Evolutionary conservation across 2,797 vertebrate genomes (phyloP).

Genomic region (Pangasius mekongensis): DNA sequence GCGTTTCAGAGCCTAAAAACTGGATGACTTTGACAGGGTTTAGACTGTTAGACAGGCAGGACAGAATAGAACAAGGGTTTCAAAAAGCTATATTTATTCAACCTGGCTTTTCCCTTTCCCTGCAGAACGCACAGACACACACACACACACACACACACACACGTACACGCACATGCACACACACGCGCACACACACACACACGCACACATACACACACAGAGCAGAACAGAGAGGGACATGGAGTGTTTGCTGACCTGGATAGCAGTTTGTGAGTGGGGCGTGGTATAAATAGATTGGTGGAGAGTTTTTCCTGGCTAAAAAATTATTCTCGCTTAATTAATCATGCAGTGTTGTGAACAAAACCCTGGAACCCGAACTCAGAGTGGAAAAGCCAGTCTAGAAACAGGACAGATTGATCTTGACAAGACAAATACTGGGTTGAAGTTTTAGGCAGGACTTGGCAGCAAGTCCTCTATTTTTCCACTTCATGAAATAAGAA

Average conservation of each 20-base stretch:
- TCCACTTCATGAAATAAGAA: neutral
- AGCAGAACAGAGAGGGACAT: slow-evolving; percentile 51
- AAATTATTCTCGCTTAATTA: slow-evolving; percentile 57
- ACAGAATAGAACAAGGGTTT: slow-evolving; percentile 10
- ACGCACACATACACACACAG: neutral
- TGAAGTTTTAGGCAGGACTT: neutral
- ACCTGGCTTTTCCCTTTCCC: slow-evolving; percentile 42
- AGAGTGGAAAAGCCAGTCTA: slow-evolving; percentile 25
- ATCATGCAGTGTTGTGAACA: slow-evolving; percentile 50
- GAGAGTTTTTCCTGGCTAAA: slow-evolving; percentile 50
- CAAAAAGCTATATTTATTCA: slow-evolving; percentile 50
- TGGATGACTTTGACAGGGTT: slow-evolving; percentile 17
- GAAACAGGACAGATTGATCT: slow-evolving; percentile 16
- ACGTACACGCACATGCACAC: neutral
- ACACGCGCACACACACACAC: neutral
- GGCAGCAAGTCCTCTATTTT: neutral
- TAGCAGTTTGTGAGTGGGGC: slow-evolving; percentile 45
- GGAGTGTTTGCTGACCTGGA: slow-evolving; percentile 57
- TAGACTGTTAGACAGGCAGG: slow-evolving; percentile 4
- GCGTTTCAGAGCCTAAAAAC: slow-evolving; percentile 12
- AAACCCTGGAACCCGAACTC: slow-evolving; percentile 32
- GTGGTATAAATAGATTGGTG: slow-evolving; percentile 55
- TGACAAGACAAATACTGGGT: slow-evolving; percentile 21
- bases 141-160: slow-evolving; percentile 2
- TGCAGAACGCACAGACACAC: slow-evolving; percentile 26